Evolutionary conservation across 2,888 invertebrate genomes (phyloP), one percentile per base, ranked within the genome.

Genomic region (Leptopilina drosophilae): DNA sequence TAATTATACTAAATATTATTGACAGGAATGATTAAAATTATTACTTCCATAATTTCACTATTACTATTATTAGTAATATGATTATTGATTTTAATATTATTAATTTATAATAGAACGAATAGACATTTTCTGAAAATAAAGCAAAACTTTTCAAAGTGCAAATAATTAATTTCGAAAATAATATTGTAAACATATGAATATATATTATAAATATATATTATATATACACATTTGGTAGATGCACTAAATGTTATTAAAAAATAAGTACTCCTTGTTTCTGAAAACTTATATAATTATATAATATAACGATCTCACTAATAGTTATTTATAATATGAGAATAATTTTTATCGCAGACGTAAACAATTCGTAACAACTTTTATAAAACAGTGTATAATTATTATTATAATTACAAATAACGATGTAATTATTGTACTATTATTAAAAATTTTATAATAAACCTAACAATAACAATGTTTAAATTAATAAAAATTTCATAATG

Each of bases 171-270:
- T 73, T 56, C n/a, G 56, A 73, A 73, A 73, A 73, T 73, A 73
- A 56, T 73, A 53, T 56, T 56, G 11, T 26, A 69, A 53, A 53
- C n/a, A 56, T n/a, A 33, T 33, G 5, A 33, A 33, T 33, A 33
- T 33, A 33, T 33, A 33, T 33, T 33, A 2, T 33, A 33, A 33
- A 33, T 42, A 42, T 42, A 42, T 73, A 49, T 49, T 73, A 73
- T 73, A n/a, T 73, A 73, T 33, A 73, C 42, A 65, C 40, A 56
- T 73, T 73, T 73, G 33, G 56, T 56, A 73, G 73, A n/a, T 73
- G 33, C 56, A 40, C 73, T 56, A 53, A 20, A 56, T 15, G 46
- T 73, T 73, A 59, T 73, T 73, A 59, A 40, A 73, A 59, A 56
- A 56, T 73, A 73, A 73, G 73, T 73, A 73, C 40, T 56, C 12